Percentiles rank a stretch among this genome's conserved stretches.
phyloP scores from a whole-genome alignment of 2,797 vertebrate genomes.

The Orestias chungarensis region DNA sequence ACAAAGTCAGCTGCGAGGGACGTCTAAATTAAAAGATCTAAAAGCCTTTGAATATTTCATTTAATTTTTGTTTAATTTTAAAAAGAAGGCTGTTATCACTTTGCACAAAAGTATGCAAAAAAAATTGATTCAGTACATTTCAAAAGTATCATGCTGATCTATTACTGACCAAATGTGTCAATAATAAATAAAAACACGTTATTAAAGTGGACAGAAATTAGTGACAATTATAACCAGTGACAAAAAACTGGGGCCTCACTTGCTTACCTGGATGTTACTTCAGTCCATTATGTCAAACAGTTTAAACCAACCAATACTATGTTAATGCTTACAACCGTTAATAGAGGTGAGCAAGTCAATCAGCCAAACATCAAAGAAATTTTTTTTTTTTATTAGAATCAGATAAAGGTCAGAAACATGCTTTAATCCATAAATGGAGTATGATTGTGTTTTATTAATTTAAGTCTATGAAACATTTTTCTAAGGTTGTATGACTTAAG shows the following conservation, averaged over 20 bases:
- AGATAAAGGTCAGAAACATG: neutral
- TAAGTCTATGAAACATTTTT: neutral
- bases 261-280: too few relatives aligned
- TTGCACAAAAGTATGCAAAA: conserved; percentile 26
- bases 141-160: neutral
- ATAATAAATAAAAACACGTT: neutral
- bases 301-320: neutral
- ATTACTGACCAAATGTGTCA: neutral
- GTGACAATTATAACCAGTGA: neutral
- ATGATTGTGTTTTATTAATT: neutral
- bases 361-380: conserved; percentile 4
- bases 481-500: too few relatives aligned
- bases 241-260: too few relatives aligned
- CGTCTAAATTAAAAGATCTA: conserved; percentile 9
- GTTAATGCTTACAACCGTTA: neutral
- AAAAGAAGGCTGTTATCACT: neutral
- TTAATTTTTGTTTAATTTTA: conserved; percentile 35
- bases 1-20: neutral
- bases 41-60: neutral
- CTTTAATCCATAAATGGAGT: neutral
- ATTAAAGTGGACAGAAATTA: neutral
- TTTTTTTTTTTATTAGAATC: too few relatives aligned
- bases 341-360: neutral
- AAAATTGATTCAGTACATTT: conserved; percentile 20
- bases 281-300: neutral